phyloP scores from a whole-genome alignment of 1,140 invertebrate genomes.

The Nasonia giraulti region DNA sequence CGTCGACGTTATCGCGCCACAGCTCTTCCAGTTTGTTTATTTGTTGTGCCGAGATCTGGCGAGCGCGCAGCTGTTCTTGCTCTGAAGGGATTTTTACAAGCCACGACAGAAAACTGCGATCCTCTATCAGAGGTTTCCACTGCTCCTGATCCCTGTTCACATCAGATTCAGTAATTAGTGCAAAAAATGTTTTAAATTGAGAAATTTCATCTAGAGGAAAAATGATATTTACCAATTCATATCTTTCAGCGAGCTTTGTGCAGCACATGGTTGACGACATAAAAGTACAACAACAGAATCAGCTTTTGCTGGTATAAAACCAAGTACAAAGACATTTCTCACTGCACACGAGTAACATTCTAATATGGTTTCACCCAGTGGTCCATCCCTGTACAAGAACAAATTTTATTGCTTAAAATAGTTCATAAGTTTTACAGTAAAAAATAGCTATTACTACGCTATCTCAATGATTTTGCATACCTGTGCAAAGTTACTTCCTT shows the following conservation, averaged over 20 bases:
- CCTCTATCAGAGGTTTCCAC: slow-evolving; percentile 98
- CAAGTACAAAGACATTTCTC: slow-evolving; percentile 97
- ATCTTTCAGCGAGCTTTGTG: slow-evolving; percentile 96
- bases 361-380: slow-evolving; percentile 96
- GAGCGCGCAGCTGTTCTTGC: slow-evolving; percentile 94
- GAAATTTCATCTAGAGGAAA: slow-evolving; percentile 4
- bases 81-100: slow-evolving; percentile 97
- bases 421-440: not conserved
- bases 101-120: slow-evolving; percentile 97
- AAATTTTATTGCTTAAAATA: not conserved
- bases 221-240: slow-evolving; percentile 90
- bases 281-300: slow-evolving; percentile 99
- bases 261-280: slow-evolving; percentile 98
- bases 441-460: not conserved
- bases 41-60: slow-evolving; percentile 97
- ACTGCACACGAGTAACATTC: slow-evolving; percentile 99
- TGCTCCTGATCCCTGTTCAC: slow-evolving; percentile 91
- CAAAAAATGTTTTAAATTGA: not conserved
- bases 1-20: slow-evolving; percentile 99
- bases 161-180: slow-evolving; percentile 37
- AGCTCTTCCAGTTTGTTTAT: slow-evolving; percentile 98
- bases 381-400: slow-evolving; percentile 85
- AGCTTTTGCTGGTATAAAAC: slow-evolving; percentile 99
- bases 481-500: slow-evolving; percentile 98
- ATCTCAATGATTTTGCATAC: slow-evolving; percentile 52